Percentiles rank a stretch among this genome's conserved stretches.
phyloP scores from a whole-genome alignment of 2,113 vertebrate species.

The Muscicapa adusta region DNA sequence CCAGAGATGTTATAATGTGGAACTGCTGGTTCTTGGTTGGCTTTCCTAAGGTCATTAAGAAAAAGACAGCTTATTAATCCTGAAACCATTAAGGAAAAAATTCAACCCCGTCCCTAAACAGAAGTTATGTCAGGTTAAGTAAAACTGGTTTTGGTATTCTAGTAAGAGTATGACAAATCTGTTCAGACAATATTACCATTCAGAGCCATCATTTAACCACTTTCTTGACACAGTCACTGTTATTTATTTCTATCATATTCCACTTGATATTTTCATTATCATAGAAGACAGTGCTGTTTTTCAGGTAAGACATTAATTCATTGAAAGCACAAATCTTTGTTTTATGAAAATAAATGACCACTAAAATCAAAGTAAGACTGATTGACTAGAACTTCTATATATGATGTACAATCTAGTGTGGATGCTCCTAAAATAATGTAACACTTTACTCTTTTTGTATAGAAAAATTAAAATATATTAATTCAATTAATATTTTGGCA shows the following conservation, averaged over 20 bases:
- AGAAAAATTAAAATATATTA: background rate
- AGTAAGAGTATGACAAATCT: background rate
- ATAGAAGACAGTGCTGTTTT: background rate
- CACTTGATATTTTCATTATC: background rate
- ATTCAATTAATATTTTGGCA: background rate
- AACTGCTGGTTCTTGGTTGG: conserved; percentile 5
- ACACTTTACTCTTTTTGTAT: background rate
- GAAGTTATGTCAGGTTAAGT: background rate
- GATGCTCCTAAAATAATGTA: background rate
- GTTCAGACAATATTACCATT: background rate
- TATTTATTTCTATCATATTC: background rate
- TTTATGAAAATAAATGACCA: background rate
- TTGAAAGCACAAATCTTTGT: background rate
- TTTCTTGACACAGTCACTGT: background rate
- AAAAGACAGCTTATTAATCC: background rate
- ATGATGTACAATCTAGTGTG: background rate
- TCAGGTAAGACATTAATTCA: background rate
- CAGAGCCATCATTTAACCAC: background rate
- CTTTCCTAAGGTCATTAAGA: conserved; percentile 1
- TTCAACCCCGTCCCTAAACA: background rate
- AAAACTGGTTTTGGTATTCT: background rate
- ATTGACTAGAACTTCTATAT: background rate
- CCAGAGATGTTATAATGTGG: conserved; percentile 25
- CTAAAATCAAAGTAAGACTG: background rate
- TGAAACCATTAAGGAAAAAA: background rate